phyloP scores from a whole-genome alignment of 2,113 vertebrate species.

The Ovis aries region ARS-UI_Ramb_v3.0 NC_056065.1:60518001-60518500 shows the following conservation, averaged over 20 bases:
- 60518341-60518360: background rate
- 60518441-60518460: background rate
- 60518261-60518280: background rate
- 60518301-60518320: background rate
- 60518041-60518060: background rate
- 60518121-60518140: background rate
- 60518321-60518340: background rate
- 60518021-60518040: background rate
- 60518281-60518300: background rate
- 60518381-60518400: background rate
- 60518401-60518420: background rate
- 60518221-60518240: background rate
- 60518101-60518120: background rate
- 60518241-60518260: background rate
- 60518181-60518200: background rate
- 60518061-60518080: background rate
- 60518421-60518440: background rate
- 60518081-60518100: background rate
- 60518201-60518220: background rate
- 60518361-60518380: background rate
- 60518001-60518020: background rate
- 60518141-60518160: background rate
- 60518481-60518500: background rate
- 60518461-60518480: background rate
- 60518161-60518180: background rate